Evolutionary conservation across 92 coral and sea anemone species (phyloP), one percentile per base, ranked within the genome.

Genomic region (Parazoanthus swiftii): DNA sequence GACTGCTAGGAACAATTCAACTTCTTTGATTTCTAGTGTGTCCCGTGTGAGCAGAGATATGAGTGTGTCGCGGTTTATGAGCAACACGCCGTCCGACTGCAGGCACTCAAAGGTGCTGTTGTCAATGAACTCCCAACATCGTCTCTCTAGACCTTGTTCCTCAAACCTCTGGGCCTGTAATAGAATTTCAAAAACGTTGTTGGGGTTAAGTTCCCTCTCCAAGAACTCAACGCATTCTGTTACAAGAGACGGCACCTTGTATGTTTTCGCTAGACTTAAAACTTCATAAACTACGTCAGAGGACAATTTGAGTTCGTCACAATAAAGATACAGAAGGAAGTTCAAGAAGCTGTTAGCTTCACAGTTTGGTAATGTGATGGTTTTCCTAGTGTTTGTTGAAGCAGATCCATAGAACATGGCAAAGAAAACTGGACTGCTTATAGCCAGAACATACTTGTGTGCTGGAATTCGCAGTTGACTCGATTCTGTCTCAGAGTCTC

Each of bases 1-100:
- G 3, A 90, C 71, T 15, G 92, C 92, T 29, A 90, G 76, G 54
- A 90, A 90, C 50, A 90, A 38, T 11, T 90, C 90, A 43, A 65
- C 80, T 37, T 90, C 92, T 65, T 80, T 90, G 29, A 86, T 89
- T 74, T 90, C 90, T 6, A 90, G 82, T 59, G 92, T 90, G 79
- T 90, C 92, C 42, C 92, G 88, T 39, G 43, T 86, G 43, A 90
- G 85, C 20, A 90, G 78, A 39, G 88, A 65, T 29, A 80, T 5
- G 51, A 90, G 85, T 0, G 86, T 81, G 46, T 86, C 90, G 68
- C 81, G 88, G 86, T 90, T 85, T 36, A 87, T 80, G 14, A 81
- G 72, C 20, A 79, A 56, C 68, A 84, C 18, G 10, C 87, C 87
- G 37, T 71, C 87, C 38, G 87, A 84, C 44, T 84, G 87, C 15